Evolutionary conservation across 2,888 invertebrate species (phyloP).

Genomic region (Rhaphigaster nebulosa): DNA sequence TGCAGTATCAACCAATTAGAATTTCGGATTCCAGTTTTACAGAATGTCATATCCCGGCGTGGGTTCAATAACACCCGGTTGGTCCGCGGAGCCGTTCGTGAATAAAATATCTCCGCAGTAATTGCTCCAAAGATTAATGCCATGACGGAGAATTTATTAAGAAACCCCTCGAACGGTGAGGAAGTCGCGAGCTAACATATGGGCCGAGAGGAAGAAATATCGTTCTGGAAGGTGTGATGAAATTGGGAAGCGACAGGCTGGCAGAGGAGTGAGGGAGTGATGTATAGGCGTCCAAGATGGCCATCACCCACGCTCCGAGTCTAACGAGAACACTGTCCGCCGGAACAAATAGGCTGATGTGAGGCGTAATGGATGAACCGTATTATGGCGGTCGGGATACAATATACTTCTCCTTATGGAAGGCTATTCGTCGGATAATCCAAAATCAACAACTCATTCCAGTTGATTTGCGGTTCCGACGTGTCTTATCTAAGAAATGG

Average conservation of each 20-base stretch:
- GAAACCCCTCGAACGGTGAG: not conserved
- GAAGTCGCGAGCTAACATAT: constrained; percentile 34
- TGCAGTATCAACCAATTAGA: no score
- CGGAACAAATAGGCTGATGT: not conserved
- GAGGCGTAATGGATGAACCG: not conserved
- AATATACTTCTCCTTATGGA: constrained; percentile 10
- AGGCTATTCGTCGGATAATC: not conserved
- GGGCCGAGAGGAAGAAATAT: not conserved
- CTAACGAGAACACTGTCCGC: constrained; percentile 16
- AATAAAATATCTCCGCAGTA: constrained; percentile 13
- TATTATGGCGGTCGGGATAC: not conserved
- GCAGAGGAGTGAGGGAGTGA: not conserved
- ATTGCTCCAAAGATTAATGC: constrained; percentile 27
- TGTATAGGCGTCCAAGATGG: not conserved
- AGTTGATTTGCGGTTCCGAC: not conserved
- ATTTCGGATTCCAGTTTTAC: not conserved
- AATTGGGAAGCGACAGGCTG: constrained; percentile 23
- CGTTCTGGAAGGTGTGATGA: not conserved
- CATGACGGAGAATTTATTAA: constrained; percentile 27
- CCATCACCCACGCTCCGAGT: not conserved
- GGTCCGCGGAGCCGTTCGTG: not conserved
- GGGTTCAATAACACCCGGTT: not conserved
- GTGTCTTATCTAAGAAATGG: not conserved
- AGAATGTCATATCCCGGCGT: not conserved
- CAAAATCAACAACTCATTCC: constrained; percentile 24